Base-by-base conservation (phyloP, 2,113 vertebrate genomes). In the Dasyornis broadbenti region DNA sequence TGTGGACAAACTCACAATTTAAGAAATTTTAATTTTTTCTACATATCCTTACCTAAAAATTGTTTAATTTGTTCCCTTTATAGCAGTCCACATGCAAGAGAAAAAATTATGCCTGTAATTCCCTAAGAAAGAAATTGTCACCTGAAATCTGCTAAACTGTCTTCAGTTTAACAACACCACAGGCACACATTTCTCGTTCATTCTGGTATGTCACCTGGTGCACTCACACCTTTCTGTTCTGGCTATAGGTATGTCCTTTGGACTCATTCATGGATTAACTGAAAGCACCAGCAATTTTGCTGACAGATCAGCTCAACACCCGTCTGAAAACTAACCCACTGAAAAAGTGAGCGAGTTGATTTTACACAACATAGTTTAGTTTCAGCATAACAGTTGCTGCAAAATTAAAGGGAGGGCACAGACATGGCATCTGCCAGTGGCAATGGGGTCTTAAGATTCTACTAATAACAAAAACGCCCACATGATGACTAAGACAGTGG, bases 131-230 rank as follows among this genome's bases (percentile, higher is more conserved):
- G 26, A 88, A 66, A 70, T 8, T 18, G 37, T 13, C 6, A 71
- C 9, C 49, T 50, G 35, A 75, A 82, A 63, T 30, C 33, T 71
- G 22, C 21, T 60, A 45, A 6, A 10, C 16, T 37, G 47, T 40
- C 16, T 82, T 44, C 9, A 49, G 18, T 44, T 84, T 40, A 82
- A 21, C 49, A 82, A 19, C 27, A 42, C 6, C 10, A 23, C 3
- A 79, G 61, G 28, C 5, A 75, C 26, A 71, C 3, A 15, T 15
- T 79, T 6, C 27, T 71, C 39, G 27, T 75, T 47, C 24, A 31
- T n/a, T 1, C 11, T 19, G 7, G 0, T n/a, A 50, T 15, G 18
- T 45, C 42, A 26, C 7, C 1, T 20, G 11, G 23, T 37, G 47
- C 27, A 76, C 13, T 60, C 40, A 79, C 30, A 71, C 44, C 3